Conservation (phyloP, 2,888 invertebrate species). For the Netelia inedita region DNA sequence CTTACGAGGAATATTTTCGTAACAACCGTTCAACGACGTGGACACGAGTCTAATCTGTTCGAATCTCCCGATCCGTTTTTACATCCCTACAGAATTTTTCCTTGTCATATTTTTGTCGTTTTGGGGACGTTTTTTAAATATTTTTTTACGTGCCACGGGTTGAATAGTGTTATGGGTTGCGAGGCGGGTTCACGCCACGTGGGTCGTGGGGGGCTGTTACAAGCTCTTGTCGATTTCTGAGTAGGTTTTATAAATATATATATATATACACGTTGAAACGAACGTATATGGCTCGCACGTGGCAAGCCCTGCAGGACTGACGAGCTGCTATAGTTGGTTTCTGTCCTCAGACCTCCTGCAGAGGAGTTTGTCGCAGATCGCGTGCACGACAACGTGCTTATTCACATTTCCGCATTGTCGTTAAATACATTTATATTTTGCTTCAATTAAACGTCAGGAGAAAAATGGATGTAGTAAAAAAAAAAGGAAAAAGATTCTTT, state of each 20-base stretch:
- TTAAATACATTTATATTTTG: not conserved
- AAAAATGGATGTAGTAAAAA: not conserved
- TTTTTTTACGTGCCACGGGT: too few species aligned
- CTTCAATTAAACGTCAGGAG: not conserved
- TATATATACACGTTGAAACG: not conserved
- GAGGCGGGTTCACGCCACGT: not conserved
- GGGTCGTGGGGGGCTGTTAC: not conserved
- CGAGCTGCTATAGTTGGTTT: not conserved
- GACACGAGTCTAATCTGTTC: too few species aligned
- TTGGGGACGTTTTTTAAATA: too few species aligned
- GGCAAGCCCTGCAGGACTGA: constrained; percentile 45
- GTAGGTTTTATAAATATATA: not conserved
- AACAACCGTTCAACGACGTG: too few species aligned
- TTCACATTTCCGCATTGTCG: not conserved
- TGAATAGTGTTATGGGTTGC: too few species aligned
- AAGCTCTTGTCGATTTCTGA: not conserved
- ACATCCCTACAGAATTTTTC: too few species aligned
- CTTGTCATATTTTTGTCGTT: too few species aligned
- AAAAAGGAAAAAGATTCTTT: too few species aligned
- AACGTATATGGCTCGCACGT: constrained; percentile 37
- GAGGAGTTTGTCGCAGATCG: constrained; percentile 22
- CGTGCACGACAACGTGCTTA: not conserved
- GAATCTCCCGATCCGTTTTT: too few species aligned
- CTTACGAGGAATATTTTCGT: too few species aligned
- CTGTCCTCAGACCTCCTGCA: constrained; percentile 51